Evolutionary conservation across 2,797 vertebrate genomes (phyloP).

Genomic region (Gastrophryne carolinensis): DNA sequence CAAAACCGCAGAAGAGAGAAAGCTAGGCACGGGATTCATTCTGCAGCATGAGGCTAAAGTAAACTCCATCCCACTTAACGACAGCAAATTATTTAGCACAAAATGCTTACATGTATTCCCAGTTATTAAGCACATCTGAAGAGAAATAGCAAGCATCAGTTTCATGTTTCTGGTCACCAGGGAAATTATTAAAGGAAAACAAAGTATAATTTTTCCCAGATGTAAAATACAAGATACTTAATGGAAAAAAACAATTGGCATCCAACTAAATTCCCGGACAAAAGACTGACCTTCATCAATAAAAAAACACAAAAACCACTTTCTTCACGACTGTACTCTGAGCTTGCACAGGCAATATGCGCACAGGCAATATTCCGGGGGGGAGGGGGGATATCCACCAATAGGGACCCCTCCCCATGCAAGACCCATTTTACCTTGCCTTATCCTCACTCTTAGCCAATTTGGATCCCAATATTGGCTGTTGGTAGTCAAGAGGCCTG

Average conservation of each 20-base stretch:
- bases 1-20: not conserved
- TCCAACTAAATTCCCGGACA: no score
- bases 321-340: no score
- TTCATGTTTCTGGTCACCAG: not conserved
- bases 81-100: not conserved
- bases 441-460: no score
- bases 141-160: not conserved
- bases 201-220: not conserved
- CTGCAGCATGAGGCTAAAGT: not conserved
- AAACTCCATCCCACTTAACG: not conserved
- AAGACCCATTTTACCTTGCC: no score
- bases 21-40: not conserved
- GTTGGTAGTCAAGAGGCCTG: no score
- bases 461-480: no score
- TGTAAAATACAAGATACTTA: not conserved
- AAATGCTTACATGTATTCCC: constrained; percentile 13
- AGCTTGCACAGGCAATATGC: no score
- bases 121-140: not conserved
- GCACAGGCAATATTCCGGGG: no score
- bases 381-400: no score
- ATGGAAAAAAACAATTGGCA: constrained; percentile 12
- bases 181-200: constrained; percentile 9
- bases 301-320: no score
- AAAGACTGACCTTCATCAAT: no score
- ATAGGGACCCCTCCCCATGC: no score